Evolutionary conservation across 2,113 vertebrate species (phyloP), one percentile per base, ranked within the genome.

Genomic region (Dolichotis patagonum): DNA sequence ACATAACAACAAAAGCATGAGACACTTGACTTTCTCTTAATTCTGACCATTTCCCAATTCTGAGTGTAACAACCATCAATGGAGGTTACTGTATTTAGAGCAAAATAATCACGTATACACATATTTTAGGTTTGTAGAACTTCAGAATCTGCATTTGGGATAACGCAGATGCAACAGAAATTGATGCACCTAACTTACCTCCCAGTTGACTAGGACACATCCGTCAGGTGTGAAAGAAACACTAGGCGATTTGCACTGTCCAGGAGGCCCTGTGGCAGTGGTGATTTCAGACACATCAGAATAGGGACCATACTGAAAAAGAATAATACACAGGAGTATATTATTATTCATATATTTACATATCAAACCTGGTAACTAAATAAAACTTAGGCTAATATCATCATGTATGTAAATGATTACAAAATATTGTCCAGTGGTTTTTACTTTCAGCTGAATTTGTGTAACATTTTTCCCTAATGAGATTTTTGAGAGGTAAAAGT

Each of bases 221-320:
- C 99, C 99, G 95, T 99, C 98, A 0, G 98, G 99, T 1, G 98
- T 99, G n/a, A 99, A 99, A 94, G 99, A 99, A 97, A 99, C 95
- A 96, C 98, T 97, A 69, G 99, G 99, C 32, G 99, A 98, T 98
- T 95, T 99, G 96, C 99, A 99, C 96, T 99, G 99, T 77, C 99
- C 99, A 0, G 99, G 99, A 7, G 99, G 99, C 60, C 99, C 99
- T 0, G 99, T 99, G 95, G 99, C 99, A 17, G 99, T 99, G 62
- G 99, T 99, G 93, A 99, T 98, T 93, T 99, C 99, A 17, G 99
- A 99, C 0, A 98, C 98, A 81, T 99, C 99, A 0, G 99, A 99
- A 97, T 99, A 99, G 0, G 98, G 98, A 19, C 99, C 99, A 0
- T 99, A 99, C 99, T 99, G 41, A 56, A 97, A 91, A 85, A 82